A percentile compares a stretch with the other conserved stretches of the same genome.
These are phyloP conservation scores for Aphrophora alni DNA, from an alignment of 2,888 invertebrate species.

Conservation along the genomic window DNA sequence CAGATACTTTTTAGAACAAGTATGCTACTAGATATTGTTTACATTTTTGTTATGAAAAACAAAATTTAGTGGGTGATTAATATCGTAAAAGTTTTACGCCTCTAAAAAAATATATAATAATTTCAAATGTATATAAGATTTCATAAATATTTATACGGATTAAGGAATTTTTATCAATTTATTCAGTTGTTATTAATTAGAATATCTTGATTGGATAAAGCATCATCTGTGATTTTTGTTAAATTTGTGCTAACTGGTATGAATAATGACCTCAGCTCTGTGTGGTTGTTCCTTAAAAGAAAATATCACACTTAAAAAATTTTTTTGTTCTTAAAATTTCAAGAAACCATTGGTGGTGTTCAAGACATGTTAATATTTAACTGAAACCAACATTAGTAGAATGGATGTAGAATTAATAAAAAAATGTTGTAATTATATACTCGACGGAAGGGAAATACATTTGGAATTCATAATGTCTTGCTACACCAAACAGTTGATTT, in stretches of 20 bases:
- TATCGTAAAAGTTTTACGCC: not conserved
- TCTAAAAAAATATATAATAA: not conserved
- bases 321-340: not conserved
- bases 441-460: too few species aligned
- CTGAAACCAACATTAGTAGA: conserved; percentile 2
- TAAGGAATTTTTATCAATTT: conserved; percentile 18
- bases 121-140: conserved; percentile 1
- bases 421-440: not conserved
- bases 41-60: not conserved
- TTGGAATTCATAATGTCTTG: not conserved
- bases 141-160: not conserved
- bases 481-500: not conserved
- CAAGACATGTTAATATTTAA: conserved; percentile 25
- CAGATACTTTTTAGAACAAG: not conserved
- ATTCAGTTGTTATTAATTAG: conserved; percentile 11
- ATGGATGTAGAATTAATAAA: conserved; percentile 24
- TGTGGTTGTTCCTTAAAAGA: conserved; percentile 14
- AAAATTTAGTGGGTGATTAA: not conserved
- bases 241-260: conserved; percentile 38
- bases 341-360: not conserved
- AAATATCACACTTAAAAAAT: conserved; percentile 21
- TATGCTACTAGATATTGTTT: not conserved
- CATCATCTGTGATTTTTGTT: conserved; percentile 39
- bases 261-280: conserved; percentile 37
- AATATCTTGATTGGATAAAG: conserved; percentile 29